A percentile compares a stretch with the other conserved stretches of the same genome.
Evolutionary conservation across 2,888 invertebrate species (phyloP).

Genomic region (Tenthredo notha): DNA sequence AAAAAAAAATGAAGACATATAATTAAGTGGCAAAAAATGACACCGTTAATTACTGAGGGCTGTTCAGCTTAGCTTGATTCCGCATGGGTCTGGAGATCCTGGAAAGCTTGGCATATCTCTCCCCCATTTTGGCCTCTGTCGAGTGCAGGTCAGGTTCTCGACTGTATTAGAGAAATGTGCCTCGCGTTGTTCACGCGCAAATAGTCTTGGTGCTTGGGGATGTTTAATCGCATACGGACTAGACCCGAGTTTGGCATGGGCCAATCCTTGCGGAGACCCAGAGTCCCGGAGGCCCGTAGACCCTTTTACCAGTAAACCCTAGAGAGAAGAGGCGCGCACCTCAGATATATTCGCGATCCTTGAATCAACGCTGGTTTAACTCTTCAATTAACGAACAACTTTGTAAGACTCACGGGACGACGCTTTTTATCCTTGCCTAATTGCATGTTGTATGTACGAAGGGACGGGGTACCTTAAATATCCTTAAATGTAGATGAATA

Average conservation of each 20-base stretch:
- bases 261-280: background rate
- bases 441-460: background rate
- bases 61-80: background rate
- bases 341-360: background rate
- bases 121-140: background rate
- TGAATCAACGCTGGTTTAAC: conserved; percentile 36
- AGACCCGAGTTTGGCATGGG: background rate
- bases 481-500: background rate
- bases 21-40: background rate
- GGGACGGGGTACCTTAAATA: background rate
- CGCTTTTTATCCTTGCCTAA: background rate
- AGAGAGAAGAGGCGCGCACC: background rate
- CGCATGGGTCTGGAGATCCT: background rate
- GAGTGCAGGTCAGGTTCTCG: background rate
- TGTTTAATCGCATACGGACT: conserved; percentile 11
- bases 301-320: conserved; percentile 40
- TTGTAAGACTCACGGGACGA: background rate
- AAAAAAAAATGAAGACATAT: background rate
- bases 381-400: conserved; percentile 38
- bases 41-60: background rate
- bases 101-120: background rate
- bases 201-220: conserved; percentile 26
- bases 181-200: background rate
- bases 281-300: conserved; percentile 7
- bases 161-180: conserved; percentile 8